A percentile compares a stretch with the other conserved stretches of the same genome.
These are phyloP conservation scores for Meda fulgida DNA, from an alignment of 2,797 vertebrate genomes.

Conservation along the genomic window DNA sequence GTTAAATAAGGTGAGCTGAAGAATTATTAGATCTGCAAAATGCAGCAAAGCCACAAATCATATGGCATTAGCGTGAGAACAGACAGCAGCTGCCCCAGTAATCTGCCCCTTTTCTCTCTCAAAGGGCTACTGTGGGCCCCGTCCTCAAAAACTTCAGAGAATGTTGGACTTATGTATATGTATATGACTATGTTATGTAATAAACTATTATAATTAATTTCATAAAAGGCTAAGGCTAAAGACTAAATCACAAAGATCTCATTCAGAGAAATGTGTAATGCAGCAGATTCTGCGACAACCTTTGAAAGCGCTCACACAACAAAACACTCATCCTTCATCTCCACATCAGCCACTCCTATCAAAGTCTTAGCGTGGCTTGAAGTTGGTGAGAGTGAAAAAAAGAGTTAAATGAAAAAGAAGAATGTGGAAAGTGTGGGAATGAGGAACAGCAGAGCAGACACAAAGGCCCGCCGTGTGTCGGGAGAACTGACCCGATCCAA, in stretches of 20 bases:
- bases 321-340: slow-evolving; percentile 42
- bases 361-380: slow-evolving; percentile 73
- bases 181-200: background rate
- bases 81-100: slow-evolving; percentile 67
- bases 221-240: background rate
- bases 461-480: slow-evolving; percentile 47
- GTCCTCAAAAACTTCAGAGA: slow-evolving; percentile 28
- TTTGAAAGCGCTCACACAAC: slow-evolving; percentile 16
- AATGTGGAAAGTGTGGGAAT: slow-evolving; percentile 44
- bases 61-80: slow-evolving; percentile 68
- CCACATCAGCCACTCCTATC: slow-evolving; percentile 65
- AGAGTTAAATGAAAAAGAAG: slow-evolving; percentile 41
- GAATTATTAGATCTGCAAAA: slow-evolving; percentile 70
- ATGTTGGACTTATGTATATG: background rate
- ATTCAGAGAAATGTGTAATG: background rate
- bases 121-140: slow-evolving; percentile 72
- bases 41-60: slow-evolving; percentile 70
- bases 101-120: slow-evolving; percentile 71
- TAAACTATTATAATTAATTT: background rate
- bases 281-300: slow-evolving; percentile 60
- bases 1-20: slow-evolving; percentile 69
- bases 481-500: slow-evolving; percentile 46
- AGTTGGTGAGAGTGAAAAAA: slow-evolving; percentile 61
- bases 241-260: slow-evolving; percentile 15
- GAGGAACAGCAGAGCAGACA: slow-evolving; percentile 30